Base-by-base conservation (phyloP, 2,797 vertebrate genomes). In the Ctenosaura bakeri region DNA sequence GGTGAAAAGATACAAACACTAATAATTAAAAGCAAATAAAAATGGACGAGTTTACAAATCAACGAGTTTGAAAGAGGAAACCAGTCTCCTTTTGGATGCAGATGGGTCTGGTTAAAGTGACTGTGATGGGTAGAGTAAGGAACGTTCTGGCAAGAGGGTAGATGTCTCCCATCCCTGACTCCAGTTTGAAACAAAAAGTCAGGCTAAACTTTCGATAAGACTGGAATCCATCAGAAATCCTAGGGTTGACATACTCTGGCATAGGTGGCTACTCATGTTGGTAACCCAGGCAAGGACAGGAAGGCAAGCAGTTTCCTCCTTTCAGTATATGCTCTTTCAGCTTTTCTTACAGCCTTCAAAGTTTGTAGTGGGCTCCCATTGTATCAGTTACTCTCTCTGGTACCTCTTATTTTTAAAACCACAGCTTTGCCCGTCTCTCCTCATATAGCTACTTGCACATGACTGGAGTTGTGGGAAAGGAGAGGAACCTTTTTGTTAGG, bases 1-100 rank as follows among this genome's bases (percentile, higher is more conserved):
- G 77, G 18, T 12, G 22, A 69, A 85, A 85, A 29, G 35, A 64
- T 79, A n/a, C 64, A 91, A 89, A 91, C 90, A 83, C 90, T 90
- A 88, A 91, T 62, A 13, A 38, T 79, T 66, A 52, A 59, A 81
- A 86, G 46, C 62, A 73, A 89, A 87, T 35, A 82, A 90, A 56
- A 16, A 66, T 69, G 80, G 59, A 52, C 56, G 83, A 71, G 88
- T 85, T 85, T 87, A 62, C 88, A 82, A 80, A 81, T 87, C 79
- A 86, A 59, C 64, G 80, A 24, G 20, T 77, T 86, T 86, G 38
- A 59, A 54, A 69, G 80, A 56, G 12, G 35, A 78, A 77, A 9
- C 59, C 54, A 26, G 80, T 74, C 56, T 35, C 13, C 54, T 74
- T 66, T 10, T 16, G 20, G 89, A 69, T 8, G 16, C 14, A 10